Conservation (phyloP, 2,797 vertebrate species). For the Carcharodon carcharias region DNA sequence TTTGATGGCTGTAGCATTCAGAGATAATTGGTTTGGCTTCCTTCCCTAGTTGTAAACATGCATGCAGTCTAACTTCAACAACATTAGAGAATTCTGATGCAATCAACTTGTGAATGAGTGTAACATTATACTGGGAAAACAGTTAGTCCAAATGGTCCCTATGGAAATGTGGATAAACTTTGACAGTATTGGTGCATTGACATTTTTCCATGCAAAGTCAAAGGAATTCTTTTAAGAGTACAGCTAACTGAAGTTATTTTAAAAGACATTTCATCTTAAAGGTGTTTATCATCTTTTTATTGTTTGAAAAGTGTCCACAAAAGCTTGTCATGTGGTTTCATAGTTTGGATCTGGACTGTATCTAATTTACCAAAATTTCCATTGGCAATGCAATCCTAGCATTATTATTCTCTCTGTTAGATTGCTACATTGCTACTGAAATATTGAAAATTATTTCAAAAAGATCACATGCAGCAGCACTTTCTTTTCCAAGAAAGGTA, state of each 20-base stretch:
- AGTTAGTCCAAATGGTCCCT: neutral
- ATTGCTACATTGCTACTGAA: neutral
- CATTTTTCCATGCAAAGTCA: neutral
- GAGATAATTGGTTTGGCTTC: neutral
- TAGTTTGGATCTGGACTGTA: neutral
- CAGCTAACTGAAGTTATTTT: constrained; percentile 7
- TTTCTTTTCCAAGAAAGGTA: neutral
- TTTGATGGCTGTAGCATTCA: neutral
- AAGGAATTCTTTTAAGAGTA: neutral
- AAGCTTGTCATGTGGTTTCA: neutral
- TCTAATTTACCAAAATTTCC: neutral
- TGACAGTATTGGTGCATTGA: neutral
- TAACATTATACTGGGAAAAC: neutral
- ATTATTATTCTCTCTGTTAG: neutral
- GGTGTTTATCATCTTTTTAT: neutral
- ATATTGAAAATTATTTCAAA: neutral
- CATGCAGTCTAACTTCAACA: neutral
- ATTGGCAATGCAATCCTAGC: neutral
- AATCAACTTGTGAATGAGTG: neutral
- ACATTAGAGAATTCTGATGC: neutral
- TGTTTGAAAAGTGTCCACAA: neutral
- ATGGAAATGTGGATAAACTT: neutral
- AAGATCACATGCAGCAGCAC: neutral
- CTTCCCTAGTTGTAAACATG: neutral
- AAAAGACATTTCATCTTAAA: neutral